Evolutionary conservation across 53 echinoderm and acorn worm species (phyloP), one percentile per base, ranked within the genome.

Genomic region (Pentamera pediparva): DNA sequence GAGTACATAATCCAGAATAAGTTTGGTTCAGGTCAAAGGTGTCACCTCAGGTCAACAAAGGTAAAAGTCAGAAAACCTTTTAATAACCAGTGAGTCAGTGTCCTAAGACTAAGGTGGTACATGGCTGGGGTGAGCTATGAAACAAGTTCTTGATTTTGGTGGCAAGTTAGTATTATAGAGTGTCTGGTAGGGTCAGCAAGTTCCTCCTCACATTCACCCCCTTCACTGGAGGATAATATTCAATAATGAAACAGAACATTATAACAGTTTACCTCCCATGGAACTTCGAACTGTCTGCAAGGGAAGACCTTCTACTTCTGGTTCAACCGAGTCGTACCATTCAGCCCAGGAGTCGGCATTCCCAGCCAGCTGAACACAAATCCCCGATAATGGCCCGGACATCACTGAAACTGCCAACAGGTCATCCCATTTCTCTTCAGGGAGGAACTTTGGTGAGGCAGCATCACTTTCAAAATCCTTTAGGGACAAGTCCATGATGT

Each of bases 321-420:
- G 87, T 37, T 79, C 73, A 9, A 75, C 74, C 1, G 88, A 45
- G 36, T 85, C 78, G 51, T 88, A 95, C 96, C 96, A 95, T 38
- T 53, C 77, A 22, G 87, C 83, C 96, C 96, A 95, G 19, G 56
- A 78, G 6, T 79, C 85, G 21, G 88, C 73, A 49, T 56, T 61
- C 78, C 88, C 88, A 19, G 96, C 90, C 35, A 95, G 53, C 78
- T 95, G 96, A 15, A 91, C 80, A 71, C 96, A 95, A 55, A 95
- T 59, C 6, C 88, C 85, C 61, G 90, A 87, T 21, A 95, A 56
- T 52, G 96, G 83, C 26, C 96, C 96, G 7, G 96, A 88, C n/a
- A 95, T 65, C n/a, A 95, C 96, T 6, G 96, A 95, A 47, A 95
- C 62, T 17, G 96, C 96, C 43, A 95, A 76, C 8, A 95, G 59